Evolutionary conservation across 2,797 vertebrate species (phyloP), one percentile per base, ranked within the genome.

Genomic region (Hydrocynus forskahlii): DNA sequence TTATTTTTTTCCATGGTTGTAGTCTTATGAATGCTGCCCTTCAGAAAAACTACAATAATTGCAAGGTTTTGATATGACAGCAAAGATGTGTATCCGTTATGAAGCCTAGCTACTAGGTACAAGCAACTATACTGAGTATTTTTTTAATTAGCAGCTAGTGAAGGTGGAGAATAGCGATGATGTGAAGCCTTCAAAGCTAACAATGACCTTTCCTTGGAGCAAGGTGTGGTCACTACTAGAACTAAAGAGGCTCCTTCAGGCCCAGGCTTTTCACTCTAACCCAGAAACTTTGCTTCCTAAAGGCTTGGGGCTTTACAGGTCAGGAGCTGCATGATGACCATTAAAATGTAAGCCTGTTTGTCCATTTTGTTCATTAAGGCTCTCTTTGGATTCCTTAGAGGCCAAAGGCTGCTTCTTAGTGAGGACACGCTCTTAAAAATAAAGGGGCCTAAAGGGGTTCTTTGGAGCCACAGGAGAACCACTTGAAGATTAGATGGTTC

Each of bases 261-360:
- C 48, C 23, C 1, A 45, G 66, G 66, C 66, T 68, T 68, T 45
- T 68, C 29, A 38, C 57, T 57, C 17, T 55, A n/a, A n/a, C 17
- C 25, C 29, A 38, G 17, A 29, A n/a, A 43, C n/a, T 13, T 52
- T 23, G 43, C 48, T 40, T 40, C 52, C 57, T 55, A 52, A 78
- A 75, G 69, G 10, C 45, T 55, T 64, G 45, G n/a, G 59, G 74
- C 78, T 50, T 52, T 80, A 64, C 52, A 80, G 82, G 78, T 80
- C 66, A 80, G 17, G 23, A 40, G 57, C 35, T 75, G 48, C 63
- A 75, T 80, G 25, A 57, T 57, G 70, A 40, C 76, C 48, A 21
- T 70, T 8, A 38, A 52, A 60, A 14, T 40, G 60, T 35, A 68
- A 50, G 55, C 23, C 38, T 48, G 55, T 69, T 19, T 35, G 13